Conservation (phyloP, 2,113 vertebrate genomes). For the Nothoprocta pentlandii region DNA sequence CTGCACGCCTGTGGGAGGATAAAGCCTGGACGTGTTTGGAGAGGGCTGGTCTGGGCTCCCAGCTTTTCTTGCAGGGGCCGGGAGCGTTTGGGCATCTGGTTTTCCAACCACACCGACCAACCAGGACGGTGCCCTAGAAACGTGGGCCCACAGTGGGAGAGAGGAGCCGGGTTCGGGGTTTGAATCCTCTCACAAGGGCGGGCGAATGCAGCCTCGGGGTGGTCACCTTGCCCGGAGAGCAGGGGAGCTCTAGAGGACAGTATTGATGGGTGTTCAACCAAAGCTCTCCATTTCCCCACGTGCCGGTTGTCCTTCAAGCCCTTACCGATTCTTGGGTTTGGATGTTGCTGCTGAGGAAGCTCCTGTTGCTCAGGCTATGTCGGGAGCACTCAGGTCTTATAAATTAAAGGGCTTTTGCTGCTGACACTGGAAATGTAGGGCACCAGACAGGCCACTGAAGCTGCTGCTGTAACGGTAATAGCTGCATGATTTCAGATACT, state of each 20-base stretch:
- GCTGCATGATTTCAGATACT: neutral
- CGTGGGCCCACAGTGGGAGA: neutral
- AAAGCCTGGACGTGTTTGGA: neutral
- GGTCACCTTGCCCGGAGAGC: neutral
- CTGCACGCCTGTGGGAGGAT: neutral
- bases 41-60: neutral
- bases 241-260: neutral
- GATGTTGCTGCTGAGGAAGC: neutral
- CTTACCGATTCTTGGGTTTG: neutral
- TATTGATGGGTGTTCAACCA: neutral
- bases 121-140: neutral
- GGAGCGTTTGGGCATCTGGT: neutral
- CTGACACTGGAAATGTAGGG: neutral
- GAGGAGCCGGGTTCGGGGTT: neutral
- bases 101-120: neutral
- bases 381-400: neutral
- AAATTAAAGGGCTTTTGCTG: neutral
- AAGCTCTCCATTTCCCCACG: neutral
- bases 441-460: neutral
- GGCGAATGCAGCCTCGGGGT: neutral
- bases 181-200: neutral
- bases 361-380: rapidly evolving
- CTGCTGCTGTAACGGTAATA: neutral
- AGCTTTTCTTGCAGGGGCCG: neutral
- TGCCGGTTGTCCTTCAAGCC: neutral